A percentile compares a stretch with the other conserved stretches of the same genome.
phyloP scores from a whole-genome alignment of 2,888 invertebrate species.

The Netelia inedita region DNA sequence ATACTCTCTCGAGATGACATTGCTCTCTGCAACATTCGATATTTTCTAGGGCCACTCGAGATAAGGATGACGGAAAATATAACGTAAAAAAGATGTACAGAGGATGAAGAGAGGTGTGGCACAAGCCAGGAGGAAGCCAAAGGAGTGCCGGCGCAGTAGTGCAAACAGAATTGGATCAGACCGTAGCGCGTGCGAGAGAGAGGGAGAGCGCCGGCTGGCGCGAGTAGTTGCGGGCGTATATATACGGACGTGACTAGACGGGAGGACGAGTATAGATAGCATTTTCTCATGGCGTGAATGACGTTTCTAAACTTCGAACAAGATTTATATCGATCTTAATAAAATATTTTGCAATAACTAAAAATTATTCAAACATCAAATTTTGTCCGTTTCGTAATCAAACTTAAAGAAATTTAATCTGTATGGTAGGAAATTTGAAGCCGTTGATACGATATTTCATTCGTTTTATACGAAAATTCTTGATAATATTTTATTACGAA shows the following conservation, averaged over 20 bases:
- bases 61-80: neutral
- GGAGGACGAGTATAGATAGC: neutral
- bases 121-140: conserved; percentile 1
- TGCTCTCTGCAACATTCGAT: conserved; percentile 18
- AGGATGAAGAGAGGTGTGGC: neutral
- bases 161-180: conserved; percentile 56
- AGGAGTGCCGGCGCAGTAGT: conserved; percentile 37
- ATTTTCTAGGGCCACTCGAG: conserved; percentile 26
- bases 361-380: too few species aligned
- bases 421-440: too few species aligned
- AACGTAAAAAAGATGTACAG: neutral
- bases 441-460: too few species aligned
- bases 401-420: too few species aligned
- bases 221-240: conserved; percentile 33
- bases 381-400: too few species aligned
- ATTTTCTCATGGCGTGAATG: too few species aligned
- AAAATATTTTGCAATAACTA: too few species aligned
- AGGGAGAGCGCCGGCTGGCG: neutral
- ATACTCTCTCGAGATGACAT: conserved; percentile 14
- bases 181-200: neutral
- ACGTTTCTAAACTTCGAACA: too few species aligned
- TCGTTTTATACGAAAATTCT: too few species aligned
- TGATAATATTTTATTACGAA: too few species aligned
- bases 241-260: conserved; percentile 44
- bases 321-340: too few species aligned